phyloP scores from a whole-genome alignment of 2,113 vertebrate species.

The Tupaia tana region DNA sequence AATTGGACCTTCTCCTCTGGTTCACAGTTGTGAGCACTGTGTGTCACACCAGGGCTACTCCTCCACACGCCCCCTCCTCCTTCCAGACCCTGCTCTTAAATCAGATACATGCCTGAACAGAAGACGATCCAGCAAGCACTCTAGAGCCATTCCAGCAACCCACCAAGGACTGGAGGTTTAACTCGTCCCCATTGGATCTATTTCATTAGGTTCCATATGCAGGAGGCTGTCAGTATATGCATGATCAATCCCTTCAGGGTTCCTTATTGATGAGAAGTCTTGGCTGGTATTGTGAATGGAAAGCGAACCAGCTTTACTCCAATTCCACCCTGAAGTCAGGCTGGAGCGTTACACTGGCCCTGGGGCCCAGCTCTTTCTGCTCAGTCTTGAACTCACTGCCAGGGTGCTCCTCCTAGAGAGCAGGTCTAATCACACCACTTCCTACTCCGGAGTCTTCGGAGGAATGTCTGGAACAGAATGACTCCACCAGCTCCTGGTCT shows the following conservation, averaged over 20 bases:
- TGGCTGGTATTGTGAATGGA: background rate
- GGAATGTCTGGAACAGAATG: background rate
- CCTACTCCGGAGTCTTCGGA: background rate
- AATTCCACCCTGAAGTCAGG: background rate
- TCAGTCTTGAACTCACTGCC: slow-evolving; percentile 12
- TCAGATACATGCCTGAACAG: slow-evolving; percentile 1
- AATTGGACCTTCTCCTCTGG: slow-evolving; percentile 68
- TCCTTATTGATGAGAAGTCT: slow-evolving; percentile 43
- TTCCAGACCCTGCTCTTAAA: slow-evolving; percentile 50
- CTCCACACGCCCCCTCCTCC: background rate
- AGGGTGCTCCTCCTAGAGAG: background rate
- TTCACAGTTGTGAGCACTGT: slow-evolving; percentile 65
- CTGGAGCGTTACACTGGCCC: background rate
- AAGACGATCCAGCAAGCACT: background rate
- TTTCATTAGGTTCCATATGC: background rate
- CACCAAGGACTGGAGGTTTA: background rate
- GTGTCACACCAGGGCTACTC: slow-evolving; percentile 27
- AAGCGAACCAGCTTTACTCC: slow-evolving; percentile 8
- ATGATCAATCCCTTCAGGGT: background rate
- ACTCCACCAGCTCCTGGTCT: background rate
- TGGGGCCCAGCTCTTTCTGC: background rate
- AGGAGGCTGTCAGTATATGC: background rate
- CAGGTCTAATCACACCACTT: background rate
- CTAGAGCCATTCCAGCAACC: background rate
- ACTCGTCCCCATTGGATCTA: background rate